phyloP scores from a whole-genome alignment of 2,797 vertebrate species.

The Capromys pilorides region DNA sequence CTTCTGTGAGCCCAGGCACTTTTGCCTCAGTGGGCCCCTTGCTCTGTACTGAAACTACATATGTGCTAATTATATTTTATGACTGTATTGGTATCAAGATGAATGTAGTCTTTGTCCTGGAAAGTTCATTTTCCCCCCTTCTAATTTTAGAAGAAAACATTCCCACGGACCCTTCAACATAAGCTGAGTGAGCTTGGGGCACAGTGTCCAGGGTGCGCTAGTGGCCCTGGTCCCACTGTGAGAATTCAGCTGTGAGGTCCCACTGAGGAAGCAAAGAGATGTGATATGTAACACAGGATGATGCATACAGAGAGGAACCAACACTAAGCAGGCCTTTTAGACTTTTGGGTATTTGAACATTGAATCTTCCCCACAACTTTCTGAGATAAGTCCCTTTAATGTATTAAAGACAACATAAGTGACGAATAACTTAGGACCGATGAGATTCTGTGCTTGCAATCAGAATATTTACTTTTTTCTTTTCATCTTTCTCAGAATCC shows the following conservation, averaged over 20 bases:
- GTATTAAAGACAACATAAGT: neutral
- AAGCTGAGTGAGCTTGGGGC: neutral
- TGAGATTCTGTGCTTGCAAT: neutral
- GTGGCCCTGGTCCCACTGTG: neutral
- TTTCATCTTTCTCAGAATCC: neutral
- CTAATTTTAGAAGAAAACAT: neutral
- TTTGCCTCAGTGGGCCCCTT: neutral
- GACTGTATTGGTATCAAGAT: neutral
- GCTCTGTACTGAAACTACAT: neutral
- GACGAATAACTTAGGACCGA: neutral
- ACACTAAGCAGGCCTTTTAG: neutral
- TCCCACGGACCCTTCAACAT: neutral
- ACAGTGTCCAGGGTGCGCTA: neutral
- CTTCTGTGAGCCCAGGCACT: neutral
- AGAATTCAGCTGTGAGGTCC: neutral
- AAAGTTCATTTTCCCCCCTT: neutral
- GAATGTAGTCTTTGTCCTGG: neutral
- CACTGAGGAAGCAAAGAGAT: neutral
- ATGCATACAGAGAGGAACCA: neutral
- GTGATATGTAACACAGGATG: neutral
- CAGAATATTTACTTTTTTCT: neutral
- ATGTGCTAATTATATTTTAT: neutral
- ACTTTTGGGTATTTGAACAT: neutral
- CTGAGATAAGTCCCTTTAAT: neutral
- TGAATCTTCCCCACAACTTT: neutral